Percentiles rank a stretch among this genome's conserved stretches.
Conservation (phyloP, 1,140 invertebrate species). For the Matsumurasca onukii region DNA sequence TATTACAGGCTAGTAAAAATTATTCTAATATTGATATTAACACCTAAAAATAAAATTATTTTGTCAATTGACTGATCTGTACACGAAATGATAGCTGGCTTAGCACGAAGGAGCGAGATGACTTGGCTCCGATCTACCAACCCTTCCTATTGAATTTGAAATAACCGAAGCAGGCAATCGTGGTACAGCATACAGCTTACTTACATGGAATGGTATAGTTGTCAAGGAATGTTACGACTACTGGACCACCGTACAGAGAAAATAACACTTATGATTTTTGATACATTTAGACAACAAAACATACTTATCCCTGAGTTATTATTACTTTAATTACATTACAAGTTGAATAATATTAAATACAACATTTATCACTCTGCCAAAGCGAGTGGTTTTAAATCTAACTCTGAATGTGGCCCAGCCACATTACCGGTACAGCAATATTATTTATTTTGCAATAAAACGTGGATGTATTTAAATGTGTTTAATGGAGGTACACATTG, state of each 20-base stretch:
- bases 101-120: not conserved
- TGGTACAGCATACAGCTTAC: not conserved
- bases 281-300: constrained; percentile 22
- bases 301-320: constrained; percentile 16
- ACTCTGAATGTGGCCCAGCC: constrained; percentile 10
- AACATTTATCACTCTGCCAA: not conserved
- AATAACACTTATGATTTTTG: constrained; percentile 7
- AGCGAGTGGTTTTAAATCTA: not conserved
- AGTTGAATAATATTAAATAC: not conserved
- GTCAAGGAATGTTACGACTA: constrained; percentile 11
- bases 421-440: not conserved
- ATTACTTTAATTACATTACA: not conserved
- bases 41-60: constrained; percentile 13
- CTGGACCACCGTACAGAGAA: constrained; percentile 16
- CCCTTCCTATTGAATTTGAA: constrained; percentile 2
- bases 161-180: constrained; percentile 7
- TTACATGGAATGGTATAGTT: constrained; percentile 19
- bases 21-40: not conserved
- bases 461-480: constrained; percentile 24
- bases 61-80: not conserved
- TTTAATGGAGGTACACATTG: constrained; percentile 2
- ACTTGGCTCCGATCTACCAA: not conserved
- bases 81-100: not conserved
- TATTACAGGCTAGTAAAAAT: not conserved
- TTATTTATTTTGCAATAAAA: constrained; percentile 16